These are phyloP conservation scores for Aphidius gifuensis DNA, from an alignment of 1,140 invertebrate species.

Conservation along the genomic window DNA sequence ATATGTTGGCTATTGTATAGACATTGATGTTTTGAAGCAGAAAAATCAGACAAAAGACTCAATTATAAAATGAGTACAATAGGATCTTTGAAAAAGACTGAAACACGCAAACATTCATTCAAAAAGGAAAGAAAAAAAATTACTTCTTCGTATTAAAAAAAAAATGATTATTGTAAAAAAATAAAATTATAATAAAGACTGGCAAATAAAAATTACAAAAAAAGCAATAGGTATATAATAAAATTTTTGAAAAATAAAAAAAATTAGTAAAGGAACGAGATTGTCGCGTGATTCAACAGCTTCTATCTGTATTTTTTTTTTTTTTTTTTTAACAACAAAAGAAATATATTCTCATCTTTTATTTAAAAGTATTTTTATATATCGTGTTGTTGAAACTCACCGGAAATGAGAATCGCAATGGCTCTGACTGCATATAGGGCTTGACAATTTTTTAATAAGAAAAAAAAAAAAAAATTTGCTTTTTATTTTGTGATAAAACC, in stretches of 20 bases:
- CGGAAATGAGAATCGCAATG: conserved; percentile 1
- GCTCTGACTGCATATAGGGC: background rate
- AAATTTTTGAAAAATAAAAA: conserved; percentile 1
- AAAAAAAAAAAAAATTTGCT: too few species aligned
- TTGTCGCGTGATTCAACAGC: conserved; percentile 22
- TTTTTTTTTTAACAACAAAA: background rate
- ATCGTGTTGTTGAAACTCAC: background rate
- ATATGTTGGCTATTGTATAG: background rate
- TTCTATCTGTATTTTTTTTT: conserved; percentile 12
- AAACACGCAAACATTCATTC: conserved; percentile 22
- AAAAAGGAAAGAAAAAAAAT: background rate
- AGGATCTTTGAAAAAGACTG: background rate
- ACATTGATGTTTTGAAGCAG: too few species aligned
- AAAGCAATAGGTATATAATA: background rate
- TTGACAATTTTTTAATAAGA: too few species aligned
- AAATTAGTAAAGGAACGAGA: background rate
- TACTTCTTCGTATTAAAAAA: background rate
- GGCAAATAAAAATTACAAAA: background rate
- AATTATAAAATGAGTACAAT: conserved; percentile 16
- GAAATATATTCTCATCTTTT: background rate
- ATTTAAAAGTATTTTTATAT: background rate
- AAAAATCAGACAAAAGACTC: conserved; percentile 17
- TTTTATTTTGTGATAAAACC: too few species aligned
- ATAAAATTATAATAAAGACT: background rate
- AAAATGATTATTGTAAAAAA: background rate